A percentile compares a stretch with the other conserved stretches of the same genome.
These are phyloP conservation scores for Cybosia mesomella DNA, from an alignment of 2,888 invertebrate genomes.

Conservation along the genomic window DNA sequence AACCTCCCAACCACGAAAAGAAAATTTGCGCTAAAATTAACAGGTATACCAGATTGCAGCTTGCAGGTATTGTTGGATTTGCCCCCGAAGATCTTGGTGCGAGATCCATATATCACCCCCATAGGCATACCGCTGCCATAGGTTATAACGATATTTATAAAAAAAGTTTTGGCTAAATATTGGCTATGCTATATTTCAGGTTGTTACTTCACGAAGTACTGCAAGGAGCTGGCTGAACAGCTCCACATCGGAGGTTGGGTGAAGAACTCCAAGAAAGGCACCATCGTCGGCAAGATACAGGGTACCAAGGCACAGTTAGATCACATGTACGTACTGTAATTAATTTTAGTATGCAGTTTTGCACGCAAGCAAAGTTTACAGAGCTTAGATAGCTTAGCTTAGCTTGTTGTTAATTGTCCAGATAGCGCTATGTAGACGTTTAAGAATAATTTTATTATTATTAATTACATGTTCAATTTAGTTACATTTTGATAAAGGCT, in stretches of 20 bases:
- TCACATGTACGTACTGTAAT: slow-evolving; percentile 89
- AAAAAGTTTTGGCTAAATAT: not conserved
- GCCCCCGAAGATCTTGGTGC: too few species aligned
- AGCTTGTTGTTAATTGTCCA: too few species aligned
- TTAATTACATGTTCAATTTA: too few species aligned
- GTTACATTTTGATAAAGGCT: too few species aligned
- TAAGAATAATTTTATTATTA: too few species aligned
- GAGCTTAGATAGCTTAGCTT: not conserved
- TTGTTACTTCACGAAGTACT: slow-evolving; percentile 95
- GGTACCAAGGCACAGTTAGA: slow-evolving; percentile 92
- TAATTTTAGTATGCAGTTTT: not conserved
- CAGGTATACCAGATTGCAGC: too few species aligned
- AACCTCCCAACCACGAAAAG: too few species aligned
- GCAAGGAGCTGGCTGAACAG: slow-evolving; percentile 92
- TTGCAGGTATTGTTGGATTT: too few species aligned
- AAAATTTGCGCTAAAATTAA: too few species aligned
- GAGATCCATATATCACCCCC: too few species aligned
- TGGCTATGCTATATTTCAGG: slow-evolving; percentile 82
- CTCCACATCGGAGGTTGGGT: slow-evolving; percentile 95
- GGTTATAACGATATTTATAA: not conserved
- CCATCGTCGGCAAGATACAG: slow-evolving; percentile 96
- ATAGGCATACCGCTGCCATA: too few species aligned
- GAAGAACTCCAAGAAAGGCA: slow-evolving; percentile 95
- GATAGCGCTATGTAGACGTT: too few species aligned
- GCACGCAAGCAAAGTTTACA: not conserved